These are phyloP conservation scores for Taurulus bubalis DNA, from an alignment of 2,113 vertebrate species.

Conservation along the genomic window DNA sequence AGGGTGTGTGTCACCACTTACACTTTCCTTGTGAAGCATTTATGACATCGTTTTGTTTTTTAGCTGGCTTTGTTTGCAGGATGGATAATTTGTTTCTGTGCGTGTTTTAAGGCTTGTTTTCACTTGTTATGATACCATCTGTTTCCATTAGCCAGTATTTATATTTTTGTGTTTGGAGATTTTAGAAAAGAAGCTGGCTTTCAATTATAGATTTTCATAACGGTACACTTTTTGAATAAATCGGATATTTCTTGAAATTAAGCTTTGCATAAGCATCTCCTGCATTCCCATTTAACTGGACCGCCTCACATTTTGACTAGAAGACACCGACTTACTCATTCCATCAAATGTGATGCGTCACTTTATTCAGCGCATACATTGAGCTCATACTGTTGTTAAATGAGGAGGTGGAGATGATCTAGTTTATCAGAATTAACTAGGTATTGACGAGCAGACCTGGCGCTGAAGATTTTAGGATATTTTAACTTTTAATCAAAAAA, in stretches of 20 bases:
- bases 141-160: neutral
- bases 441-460: too few relatives aligned
- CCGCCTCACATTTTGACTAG: neutral
- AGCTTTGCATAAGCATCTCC: neutral
- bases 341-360: neutral
- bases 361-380: neutral
- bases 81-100: neutral
- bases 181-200: neutral
- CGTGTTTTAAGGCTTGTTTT: slow-evolving; percentile 4
- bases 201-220: neutral
- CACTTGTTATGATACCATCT: slow-evolving; percentile 9
- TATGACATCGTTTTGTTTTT: neutral
- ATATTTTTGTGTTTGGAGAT: too few relatives aligned
- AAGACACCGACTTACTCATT: neutral
- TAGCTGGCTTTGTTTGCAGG: neutral
- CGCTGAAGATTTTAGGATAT: too few relatives aligned
- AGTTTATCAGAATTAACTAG: neutral
- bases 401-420: neutral
- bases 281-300: neutral
- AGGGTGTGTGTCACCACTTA: neutral
- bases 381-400: neutral
- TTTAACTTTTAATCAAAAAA: too few relatives aligned
- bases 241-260: neutral
- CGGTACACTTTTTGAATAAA: neutral
- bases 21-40: neutral